Conservation (phyloP, 2,113 vertebrate species). For the Oreochromis spilurus region DNA sequence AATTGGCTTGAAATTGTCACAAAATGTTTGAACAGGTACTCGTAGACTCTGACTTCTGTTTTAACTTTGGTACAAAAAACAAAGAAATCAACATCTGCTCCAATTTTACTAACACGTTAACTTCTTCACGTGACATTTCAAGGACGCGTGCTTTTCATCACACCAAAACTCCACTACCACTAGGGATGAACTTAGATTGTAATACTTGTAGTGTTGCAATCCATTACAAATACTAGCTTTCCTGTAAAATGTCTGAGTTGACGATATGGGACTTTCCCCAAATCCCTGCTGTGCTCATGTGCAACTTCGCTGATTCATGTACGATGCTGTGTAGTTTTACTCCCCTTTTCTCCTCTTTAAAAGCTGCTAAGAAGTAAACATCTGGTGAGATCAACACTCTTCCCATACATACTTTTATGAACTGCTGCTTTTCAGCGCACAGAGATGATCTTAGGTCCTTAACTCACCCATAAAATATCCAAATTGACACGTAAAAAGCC, state of each 20-base stretch:
- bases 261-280: not conserved
- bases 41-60: fast-evolving
- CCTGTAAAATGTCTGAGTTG: not conserved
- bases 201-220: not conserved
- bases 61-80: not conserved
- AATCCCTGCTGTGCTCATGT: not conserved
- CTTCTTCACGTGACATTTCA: not conserved
- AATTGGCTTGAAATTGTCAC: not conserved
- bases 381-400: not conserved
- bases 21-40: not conserved
- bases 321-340: not conserved
- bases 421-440: not conserved
- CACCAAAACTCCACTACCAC: not conserved
- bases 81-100: not conserved
- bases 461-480: not conserved
- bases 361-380: not conserved
- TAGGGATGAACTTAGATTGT: not conserved
- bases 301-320: not conserved
- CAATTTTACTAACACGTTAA: not conserved
- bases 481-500: fast-evolving
- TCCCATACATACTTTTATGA: not conserved
- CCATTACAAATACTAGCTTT: not conserved
- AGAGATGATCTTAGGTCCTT: not conserved
- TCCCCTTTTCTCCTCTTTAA: not conserved
- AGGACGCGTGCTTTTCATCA: fast-evolving